Percentiles rank a stretch among this genome's conserved stretches.
Conservation (phyloP, 1,140 invertebrate genomes). For the Drosophila subobscura region DNA sequence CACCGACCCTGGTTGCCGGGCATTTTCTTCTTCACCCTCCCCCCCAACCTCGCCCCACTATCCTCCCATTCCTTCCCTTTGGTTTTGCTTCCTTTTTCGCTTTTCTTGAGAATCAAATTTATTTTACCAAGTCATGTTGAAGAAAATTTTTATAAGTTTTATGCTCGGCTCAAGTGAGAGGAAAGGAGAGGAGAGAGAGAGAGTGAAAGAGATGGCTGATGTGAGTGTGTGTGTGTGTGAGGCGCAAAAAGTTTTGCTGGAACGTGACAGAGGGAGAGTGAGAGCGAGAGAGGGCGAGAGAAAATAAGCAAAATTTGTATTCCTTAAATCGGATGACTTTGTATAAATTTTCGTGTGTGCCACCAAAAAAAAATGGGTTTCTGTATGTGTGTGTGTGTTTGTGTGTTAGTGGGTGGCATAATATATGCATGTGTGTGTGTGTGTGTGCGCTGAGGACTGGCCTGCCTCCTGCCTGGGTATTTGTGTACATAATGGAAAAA, state of each 20-base stretch:
- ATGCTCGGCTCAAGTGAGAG: slow-evolving; percentile 78
- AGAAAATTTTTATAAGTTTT: slow-evolving; percentile 84
- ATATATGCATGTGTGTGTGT: slow-evolving; percentile 15
- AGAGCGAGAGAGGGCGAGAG: slow-evolving; percentile 36
- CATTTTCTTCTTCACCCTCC: slow-evolving; percentile 27
- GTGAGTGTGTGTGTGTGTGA: slow-evolving; percentile 30
- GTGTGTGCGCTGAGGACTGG: slow-evolving; percentile 20
- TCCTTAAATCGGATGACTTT: slow-evolving; percentile 84
- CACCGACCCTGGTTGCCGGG: slow-evolving; percentile 24
- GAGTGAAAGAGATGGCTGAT: slow-evolving; percentile 14
- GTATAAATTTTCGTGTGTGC: slow-evolving; percentile 83
- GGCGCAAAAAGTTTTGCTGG: slow-evolving; percentile 48
- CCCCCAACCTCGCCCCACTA: slow-evolving; percentile 29
- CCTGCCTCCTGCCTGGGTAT: slow-evolving; percentile 40
- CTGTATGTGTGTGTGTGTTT: slow-evolving; percentile 44
- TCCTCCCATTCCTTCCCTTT: slow-evolving; percentile 17
- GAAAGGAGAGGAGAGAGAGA: neutral
- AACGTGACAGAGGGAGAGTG: slow-evolving; percentile 46
- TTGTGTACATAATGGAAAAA: slow-evolving; percentile 82
- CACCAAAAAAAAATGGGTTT: slow-evolving; percentile 64
- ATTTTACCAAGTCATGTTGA: slow-evolving; percentile 83
- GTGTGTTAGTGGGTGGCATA: slow-evolving; percentile 57
- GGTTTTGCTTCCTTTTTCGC: slow-evolving; percentile 66
- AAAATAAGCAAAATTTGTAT: slow-evolving; percentile 83
- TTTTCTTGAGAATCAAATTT: slow-evolving; percentile 83